Base-by-base conservation (phyloP, 1,140 invertebrate genomes). In the Armadillidium nasatum region DNA sequence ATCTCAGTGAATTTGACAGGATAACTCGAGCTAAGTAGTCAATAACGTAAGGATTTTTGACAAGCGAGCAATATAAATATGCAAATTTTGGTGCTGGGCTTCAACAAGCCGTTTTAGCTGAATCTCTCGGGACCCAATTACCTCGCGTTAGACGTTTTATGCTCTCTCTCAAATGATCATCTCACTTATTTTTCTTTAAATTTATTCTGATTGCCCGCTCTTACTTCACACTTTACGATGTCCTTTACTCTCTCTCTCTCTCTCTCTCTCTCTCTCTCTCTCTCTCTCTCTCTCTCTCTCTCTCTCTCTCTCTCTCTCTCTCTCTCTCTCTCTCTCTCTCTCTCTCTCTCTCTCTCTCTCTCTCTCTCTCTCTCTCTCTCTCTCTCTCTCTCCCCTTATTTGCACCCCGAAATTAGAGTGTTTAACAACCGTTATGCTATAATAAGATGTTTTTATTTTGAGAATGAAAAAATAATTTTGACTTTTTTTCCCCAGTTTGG, bases 1-100 rank as follows among this genome's bases (percentile, higher is more conserved):
- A 75, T 75, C 79, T 43, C 68, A 67, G 73, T 69, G 79, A 76
- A 78, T 80, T 80, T 77, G 74, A 75, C 76, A 76, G 76, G 79
- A 80, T 80, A 80, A 80, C 79, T 80, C 79, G 77, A 50, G 79
- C 76, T 80, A 78, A 80, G 70, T 80, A 80, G 79, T 80, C 79
- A 80, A 80, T 78, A 80, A 78, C 76, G 75, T 78, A 66, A 73
- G 76, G 71, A 78, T 80, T 80, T 80, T 80, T 80, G 79, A 80
- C 79, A 80, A 74, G 79, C 77, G 76, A 80, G 72, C 75, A 75
- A 80, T 77, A 80, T 80, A 80, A 80, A 80, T 80, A 80, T 80
- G 79, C 60, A 80, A 76, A 80, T 80, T 74, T 54, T 60, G 43
- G 66, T 67, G 66, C 46, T 46, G 73, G 77, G 76, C 76, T 78